A percentile compares a stretch with the other conserved stretches of the same genome.
These are phyloP conservation scores for Alosa alosa DNA, from an alignment of 2,113 vertebrate species.

Conservation along the genomic window DNA sequence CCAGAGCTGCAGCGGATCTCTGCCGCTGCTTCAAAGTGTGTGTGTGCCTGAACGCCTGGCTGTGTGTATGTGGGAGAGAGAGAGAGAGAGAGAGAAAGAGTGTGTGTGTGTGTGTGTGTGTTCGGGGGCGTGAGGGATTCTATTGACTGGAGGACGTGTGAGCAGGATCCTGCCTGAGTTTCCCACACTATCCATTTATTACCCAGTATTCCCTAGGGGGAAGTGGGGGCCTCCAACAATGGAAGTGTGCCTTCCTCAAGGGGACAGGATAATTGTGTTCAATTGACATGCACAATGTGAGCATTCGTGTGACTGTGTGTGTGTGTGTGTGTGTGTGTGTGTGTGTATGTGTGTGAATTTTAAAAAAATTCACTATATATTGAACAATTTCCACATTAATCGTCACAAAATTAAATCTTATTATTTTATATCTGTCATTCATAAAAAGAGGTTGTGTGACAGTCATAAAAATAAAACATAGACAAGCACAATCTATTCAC, in stretches of 20 bases:
- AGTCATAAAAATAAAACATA: not conserved
- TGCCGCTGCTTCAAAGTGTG: slow-evolving; percentile 52
- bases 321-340: not conserved
- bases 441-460: not conserved
- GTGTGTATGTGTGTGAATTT: not conserved
- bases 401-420: not conserved
- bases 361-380: not conserved
- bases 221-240: slow-evolving; percentile 47
- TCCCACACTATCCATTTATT: slow-evolving; percentile 70
- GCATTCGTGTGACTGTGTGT: slow-evolving; percentile 39
- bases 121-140: slow-evolving; percentile 27
- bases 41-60: not conserved
- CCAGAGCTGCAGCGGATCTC: slow-evolving; percentile 48
- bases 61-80: slow-evolving; percentile 18
- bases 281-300: slow-evolving; percentile 56
- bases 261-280: slow-evolving; percentile 58
- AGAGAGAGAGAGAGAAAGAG: not conserved
- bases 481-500: not conserved
- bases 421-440: not conserved
- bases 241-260: slow-evolving; percentile 66
- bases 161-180: slow-evolving; percentile 58
- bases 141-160: slow-evolving; percentile 64
- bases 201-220: slow-evolving; percentile 49
- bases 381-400: not conserved
- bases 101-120: slow-evolving; percentile 9